phyloP scores from a whole-genome alignment of 2,113 vertebrate genomes.

The Nanorana parkeri region DNA sequence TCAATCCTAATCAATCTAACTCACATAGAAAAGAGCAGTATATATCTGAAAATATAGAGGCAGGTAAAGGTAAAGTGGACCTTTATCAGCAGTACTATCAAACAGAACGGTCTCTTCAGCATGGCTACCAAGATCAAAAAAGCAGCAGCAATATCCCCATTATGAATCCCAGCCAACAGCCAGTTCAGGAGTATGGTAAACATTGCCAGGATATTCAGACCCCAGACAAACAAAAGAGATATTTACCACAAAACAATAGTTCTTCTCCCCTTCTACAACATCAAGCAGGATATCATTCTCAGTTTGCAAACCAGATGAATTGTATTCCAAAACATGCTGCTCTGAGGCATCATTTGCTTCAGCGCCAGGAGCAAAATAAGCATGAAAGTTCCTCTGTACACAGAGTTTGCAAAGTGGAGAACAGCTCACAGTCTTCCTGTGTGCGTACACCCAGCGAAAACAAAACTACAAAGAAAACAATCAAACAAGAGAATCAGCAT shows the following conservation, averaged over 20 bases:
- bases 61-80: slow-evolving; percentile 59
- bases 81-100: slow-evolving; percentile 73
- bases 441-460: slow-evolving; percentile 69
- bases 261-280: slow-evolving; percentile 70
- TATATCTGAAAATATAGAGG: slow-evolving; percentile 69
- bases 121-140: slow-evolving; percentile 70
- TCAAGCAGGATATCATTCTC: slow-evolving; percentile 65
- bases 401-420: slow-evolving; percentile 82
- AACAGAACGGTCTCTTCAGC: slow-evolving; percentile 74
- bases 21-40: slow-evolving; percentile 62
- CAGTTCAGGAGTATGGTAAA: slow-evolving; percentile 67
- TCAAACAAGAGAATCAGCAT: slow-evolving; percentile 85
- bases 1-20: slow-evolving; percentile 60
- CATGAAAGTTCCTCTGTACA: slow-evolving; percentile 69
- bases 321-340: slow-evolving; percentile 83
- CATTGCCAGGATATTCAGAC: slow-evolving; percentile 60
- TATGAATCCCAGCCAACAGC: slow-evolving; percentile 62
- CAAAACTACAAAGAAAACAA: slow-evolving; percentile 70
- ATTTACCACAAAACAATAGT: slow-evolving; percentile 71
- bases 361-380: slow-evolving; percentile 85
- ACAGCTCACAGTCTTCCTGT: slow-evolving; percentile 71
- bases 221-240: slow-evolving; percentile 68
- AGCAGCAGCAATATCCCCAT: slow-evolving; percentile 62
- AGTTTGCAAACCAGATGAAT: slow-evolving; percentile 75
- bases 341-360: slow-evolving; percentile 86